Evolutionary conservation across 2,888 invertebrate species (phyloP), one percentile per base, ranked within the genome.

Genomic region (Cryptops parisi): DNA sequence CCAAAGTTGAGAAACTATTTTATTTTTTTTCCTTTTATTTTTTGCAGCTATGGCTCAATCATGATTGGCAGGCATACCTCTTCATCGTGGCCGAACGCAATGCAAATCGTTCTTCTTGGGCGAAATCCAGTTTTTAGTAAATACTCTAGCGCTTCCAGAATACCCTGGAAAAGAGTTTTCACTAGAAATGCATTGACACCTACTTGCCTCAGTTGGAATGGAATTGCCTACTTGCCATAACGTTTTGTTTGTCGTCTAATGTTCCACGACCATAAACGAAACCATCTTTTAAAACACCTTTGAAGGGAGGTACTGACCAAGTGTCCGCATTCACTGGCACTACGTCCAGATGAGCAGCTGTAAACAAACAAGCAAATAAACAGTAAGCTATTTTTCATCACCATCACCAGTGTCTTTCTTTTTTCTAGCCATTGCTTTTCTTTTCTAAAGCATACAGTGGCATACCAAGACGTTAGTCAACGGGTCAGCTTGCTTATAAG

Each of bases 21-120:
- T 41, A n/a, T n/a, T n/a, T n/a, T n/a, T n/a, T n/a, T n/a, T n/a
- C n/a, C n/a, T n/a, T n/a, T n/a, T n/a, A n/a, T n/a, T n/a, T n/a
- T n/a, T n/a, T n/a, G n/a, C n/a, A n/a, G n/a, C n/a, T n/a, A n/a
- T n/a, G n/a, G n/a, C n/a, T n/a, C n/a, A n/a, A n/a, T n/a, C n/a
- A n/a, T n/a, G 43, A 12, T 17, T 5, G 43, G 6, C 9, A 41
- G 9, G 22, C 15, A 23, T 47, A 72, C 74, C 65, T 74, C 74
- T 62, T 74, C 74, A 64, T 74, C 74, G 63, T 74, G 74, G 2
- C 74, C 74, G 64, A 73, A 72, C 6, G 69, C 73, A 17, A 74
- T 59, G 61, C 69, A 73, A 60, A 75, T 71, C 23, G 69, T 64
- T 56, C 74, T 62, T 46, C 62, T 60, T 2, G 74, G 72, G 55